phyloP scores from a whole-genome alignment of 1,140 invertebrate species.

The Drosophila arawakana region DNA sequence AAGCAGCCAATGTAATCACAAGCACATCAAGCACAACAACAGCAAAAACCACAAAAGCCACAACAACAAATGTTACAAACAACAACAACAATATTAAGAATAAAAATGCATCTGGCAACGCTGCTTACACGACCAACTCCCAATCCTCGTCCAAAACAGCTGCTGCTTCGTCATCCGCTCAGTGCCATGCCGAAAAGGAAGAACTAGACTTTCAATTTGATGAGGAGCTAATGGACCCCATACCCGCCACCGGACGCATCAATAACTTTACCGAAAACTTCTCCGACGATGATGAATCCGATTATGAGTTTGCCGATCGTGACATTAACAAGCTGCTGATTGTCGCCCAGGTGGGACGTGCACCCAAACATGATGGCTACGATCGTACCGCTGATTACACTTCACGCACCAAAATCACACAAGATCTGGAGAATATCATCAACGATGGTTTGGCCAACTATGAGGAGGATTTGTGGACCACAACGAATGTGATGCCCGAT shows the following conservation, averaged over 20 bases:
- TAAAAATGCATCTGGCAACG: slow-evolving; percentile 64
- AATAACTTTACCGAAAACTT: slow-evolving; percentile 92
- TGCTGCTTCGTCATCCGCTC: slow-evolving; percentile 75
- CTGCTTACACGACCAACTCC: slow-evolving; percentile 77
- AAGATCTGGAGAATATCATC: slow-evolving; percentile 96
- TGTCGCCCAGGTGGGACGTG: slow-evolving; percentile 93
- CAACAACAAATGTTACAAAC: slow-evolving; percentile 33
- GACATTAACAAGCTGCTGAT: slow-evolving; percentile 98
- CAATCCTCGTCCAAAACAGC: slow-evolving; percentile 83
- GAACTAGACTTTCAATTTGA: slow-evolving; percentile 99
- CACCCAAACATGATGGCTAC: slow-evolving; percentile 93
- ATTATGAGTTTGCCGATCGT: slow-evolving; percentile 95
- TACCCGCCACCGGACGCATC: slow-evolving; percentile 88
- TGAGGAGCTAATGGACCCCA: slow-evolving; percentile 93
- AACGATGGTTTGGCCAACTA: slow-evolving; percentile 98
- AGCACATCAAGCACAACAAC: too few relatives aligned
- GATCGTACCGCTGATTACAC: slow-evolving; percentile 94
- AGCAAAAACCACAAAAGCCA: slow-evolving; percentile 23
- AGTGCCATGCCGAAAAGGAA: slow-evolving; percentile 88
- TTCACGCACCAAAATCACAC: slow-evolving; percentile 94
- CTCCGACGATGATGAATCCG: slow-evolving; percentile 91
- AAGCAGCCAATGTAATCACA: too few relatives aligned
- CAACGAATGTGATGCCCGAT: slow-evolving; percentile 84
- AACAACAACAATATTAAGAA: slow-evolving; percentile 62
- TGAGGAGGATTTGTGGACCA: slow-evolving; percentile 94